Conservation (phyloP, 2,888 invertebrate genomes). For the Acanthosepion esculentum region DNA sequence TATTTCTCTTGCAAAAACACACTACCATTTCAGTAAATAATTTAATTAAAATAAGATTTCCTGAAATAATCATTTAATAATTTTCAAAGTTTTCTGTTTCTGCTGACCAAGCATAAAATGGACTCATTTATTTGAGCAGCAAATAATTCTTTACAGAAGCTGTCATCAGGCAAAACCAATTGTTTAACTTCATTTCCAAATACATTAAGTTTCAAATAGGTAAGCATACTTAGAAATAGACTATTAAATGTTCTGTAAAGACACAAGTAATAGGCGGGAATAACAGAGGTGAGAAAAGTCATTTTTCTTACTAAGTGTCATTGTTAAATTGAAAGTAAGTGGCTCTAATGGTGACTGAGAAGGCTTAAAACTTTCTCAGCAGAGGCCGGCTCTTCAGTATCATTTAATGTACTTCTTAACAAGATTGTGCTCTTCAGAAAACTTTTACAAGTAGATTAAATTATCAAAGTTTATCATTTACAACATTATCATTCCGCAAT, state of each 20-base stretch:
- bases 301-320: conserved; percentile 33
- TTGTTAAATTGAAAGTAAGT: conserved; percentile 10
- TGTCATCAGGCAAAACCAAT: background rate
- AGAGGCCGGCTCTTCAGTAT: background rate
- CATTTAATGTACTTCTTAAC: background rate
- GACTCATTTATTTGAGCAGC: background rate
- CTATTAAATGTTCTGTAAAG: background rate
- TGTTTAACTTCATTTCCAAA: conserved; percentile 8
- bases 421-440: background rate
- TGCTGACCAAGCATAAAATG: background rate
- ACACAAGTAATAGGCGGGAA: background rate
- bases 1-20: too few relatives aligned
- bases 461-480: background rate
- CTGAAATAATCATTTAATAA: background rate
- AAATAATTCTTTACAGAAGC: background rate
- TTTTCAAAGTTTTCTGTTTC: background rate
- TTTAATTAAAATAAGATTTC: too few relatives aligned
- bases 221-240: background rate
- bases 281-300: conserved; percentile 1
- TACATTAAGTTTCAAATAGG: conserved; percentile 3
- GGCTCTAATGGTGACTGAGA: background rate
- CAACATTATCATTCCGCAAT: background rate
- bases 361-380: background rate
- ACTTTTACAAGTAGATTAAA: background rate
- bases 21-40: too few relatives aligned